phyloP scores from a whole-genome alignment of 2,113 vertebrate species.

The Pionites leucogaster region DNA sequence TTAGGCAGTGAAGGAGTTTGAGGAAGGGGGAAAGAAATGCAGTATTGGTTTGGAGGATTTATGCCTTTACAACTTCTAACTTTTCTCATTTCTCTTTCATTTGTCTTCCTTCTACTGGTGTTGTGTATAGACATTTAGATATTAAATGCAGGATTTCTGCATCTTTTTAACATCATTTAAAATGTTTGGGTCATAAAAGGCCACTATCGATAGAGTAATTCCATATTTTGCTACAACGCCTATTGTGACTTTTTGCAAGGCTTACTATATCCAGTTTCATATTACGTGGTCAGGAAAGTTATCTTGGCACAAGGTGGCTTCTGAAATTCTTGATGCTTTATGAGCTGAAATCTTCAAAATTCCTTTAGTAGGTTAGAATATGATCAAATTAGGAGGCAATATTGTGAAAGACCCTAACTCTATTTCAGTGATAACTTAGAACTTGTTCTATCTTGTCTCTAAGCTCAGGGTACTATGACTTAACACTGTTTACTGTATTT shows the following conservation, averaged over 20 bases:
- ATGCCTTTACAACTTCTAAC: neutral
- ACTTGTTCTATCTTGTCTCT: neutral
- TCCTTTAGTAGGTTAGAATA: neutral
- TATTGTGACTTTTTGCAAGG: neutral
- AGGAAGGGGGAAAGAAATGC: neutral
- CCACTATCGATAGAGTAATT: neutral
- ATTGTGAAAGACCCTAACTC: neutral
- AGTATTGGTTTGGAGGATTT: neutral
- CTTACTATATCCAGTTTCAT: rapidly evolving
- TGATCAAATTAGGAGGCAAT: neutral
- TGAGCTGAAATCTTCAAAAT: neutral
- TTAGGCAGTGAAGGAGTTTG: neutral
- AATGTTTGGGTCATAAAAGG: neutral
- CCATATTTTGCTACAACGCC: neutral
- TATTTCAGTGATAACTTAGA: neutral
- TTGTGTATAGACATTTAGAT: neutral
- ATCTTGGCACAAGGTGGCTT: neutral
- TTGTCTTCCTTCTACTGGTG: neutral
- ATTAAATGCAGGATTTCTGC: neutral
- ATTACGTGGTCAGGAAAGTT: neutral
- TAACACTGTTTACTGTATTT: neutral
- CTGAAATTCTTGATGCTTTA: neutral
- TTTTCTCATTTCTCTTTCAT: neutral
- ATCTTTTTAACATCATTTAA: neutral
- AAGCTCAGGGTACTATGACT: neutral